Conservation (phyloP, 2,113 vertebrate genomes). For the Stegostoma tigrinum region DNA sequence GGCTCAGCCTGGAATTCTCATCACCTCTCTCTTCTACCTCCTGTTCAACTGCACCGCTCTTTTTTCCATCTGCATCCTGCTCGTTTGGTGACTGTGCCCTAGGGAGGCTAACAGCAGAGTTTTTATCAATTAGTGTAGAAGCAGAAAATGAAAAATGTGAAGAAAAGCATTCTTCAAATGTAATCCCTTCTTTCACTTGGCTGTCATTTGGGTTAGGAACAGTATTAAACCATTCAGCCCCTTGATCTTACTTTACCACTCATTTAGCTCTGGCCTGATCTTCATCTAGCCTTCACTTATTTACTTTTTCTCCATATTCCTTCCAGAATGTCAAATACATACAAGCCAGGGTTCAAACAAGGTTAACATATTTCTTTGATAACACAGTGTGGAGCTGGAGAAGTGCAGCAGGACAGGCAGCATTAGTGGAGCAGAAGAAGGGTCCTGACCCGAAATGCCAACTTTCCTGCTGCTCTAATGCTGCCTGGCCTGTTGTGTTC, state of each 20-base stretch:
- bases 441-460: too few species aligned
- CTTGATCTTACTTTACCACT: not conserved
- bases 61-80: conserved; percentile 39
- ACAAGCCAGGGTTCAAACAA: too few species aligned
- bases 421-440: too few species aligned
- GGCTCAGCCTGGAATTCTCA: conserved; percentile 56
- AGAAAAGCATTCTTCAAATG: not conserved
- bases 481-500: too few species aligned
- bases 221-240: not conserved
- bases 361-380: too few species aligned
- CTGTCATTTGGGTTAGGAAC: not conserved
- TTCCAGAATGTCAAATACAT: too few species aligned
- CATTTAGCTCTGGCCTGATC: not conserved
- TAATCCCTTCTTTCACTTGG: not conserved
- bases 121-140: not conserved
- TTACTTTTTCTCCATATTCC: too few species aligned
- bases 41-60: not conserved
- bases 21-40: conserved; percentile 46
- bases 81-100: conserved; percentile 40
- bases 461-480: too few species aligned
- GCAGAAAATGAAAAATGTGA: not conserved
- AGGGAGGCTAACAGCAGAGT: conserved; percentile 42
- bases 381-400: too few species aligned
- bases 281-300: not conserved
- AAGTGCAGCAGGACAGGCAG: too few species aligned